Evolutionary conservation across 2,888 invertebrate genomes (phyloP), one percentile per base, ranked within the genome.

Genomic region (Ophioninae sp.): DNA sequence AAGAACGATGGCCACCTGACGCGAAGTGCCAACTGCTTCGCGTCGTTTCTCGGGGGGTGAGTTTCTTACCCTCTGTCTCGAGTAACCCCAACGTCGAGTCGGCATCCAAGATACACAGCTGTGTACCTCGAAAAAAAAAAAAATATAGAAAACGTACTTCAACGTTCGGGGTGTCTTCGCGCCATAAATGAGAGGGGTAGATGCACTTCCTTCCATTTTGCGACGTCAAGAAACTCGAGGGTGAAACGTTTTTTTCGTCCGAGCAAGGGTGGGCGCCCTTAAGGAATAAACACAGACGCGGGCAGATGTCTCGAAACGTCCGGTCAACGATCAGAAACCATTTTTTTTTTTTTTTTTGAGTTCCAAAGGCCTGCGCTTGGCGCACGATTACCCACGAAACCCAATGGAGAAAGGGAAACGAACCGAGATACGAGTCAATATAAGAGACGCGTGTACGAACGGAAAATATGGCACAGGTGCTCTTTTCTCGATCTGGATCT

Each of bases 1-100:
- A 86, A 88, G 86, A 86, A 87, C 89, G 89, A 88, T 83, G 78
- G 82, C 91, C 92, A 92, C 90, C 92, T 92, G 92, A 92, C 91
- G 90, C 88, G 6, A 80, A 80, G 59, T 37, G 67, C 79, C 91
- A 92, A 92, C 91, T 91, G 92, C 88, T 88, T 88, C 77, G 82
- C 39, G 67, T 91, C 91, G 90, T 88, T 89, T 90, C 50, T 50
- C 87, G 82, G 87, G 82, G 82, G 81, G 83, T 85, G 87, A 87
- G 44, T 82, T 82, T 68, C 61, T 68, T 73, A 82, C 81, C 81
- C 81, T 79, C 64, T 80, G 75, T 76, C 65, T 77, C 7, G 37
- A 73, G 39, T 65, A 79, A 78, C 30, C 73, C 67, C 73, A 20
- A n/a, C 57, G 56, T 17, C 64, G 39, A 37, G 17, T 56, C 23